phyloP scores from a whole-genome alignment of 2,797 vertebrate species.

The Poecilia wingei region DNA sequence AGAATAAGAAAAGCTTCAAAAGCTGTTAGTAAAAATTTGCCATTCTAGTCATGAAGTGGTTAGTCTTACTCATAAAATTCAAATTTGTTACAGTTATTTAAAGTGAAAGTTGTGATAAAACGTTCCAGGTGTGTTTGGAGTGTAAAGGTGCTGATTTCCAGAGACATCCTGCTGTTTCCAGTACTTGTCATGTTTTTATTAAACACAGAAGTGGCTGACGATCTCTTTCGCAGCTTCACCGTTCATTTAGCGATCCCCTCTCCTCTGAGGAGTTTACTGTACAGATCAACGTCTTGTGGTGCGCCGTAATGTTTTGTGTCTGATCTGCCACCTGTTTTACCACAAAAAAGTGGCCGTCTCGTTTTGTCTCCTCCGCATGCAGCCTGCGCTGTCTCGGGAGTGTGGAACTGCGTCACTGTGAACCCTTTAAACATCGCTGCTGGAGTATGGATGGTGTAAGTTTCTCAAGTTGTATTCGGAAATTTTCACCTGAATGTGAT shows the following conservation, averaged over 20 bases:
- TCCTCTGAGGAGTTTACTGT: background rate
- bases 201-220: background rate
- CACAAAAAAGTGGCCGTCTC: background rate
- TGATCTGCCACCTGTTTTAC: background rate
- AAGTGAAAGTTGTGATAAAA: background rate
- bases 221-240: background rate
- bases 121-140: background rate
- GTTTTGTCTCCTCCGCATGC: constrained; percentile 44
- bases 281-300: background rate
- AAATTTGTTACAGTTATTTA: background rate
- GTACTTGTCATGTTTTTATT: background rate
- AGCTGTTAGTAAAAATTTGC: background rate
- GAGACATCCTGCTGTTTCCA: background rate
- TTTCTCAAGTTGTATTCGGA: constrained; percentile 27
- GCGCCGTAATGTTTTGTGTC: background rate
- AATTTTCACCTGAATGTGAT: background rate
- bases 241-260: background rate
- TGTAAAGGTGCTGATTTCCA: background rate
- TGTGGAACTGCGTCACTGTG: constrained; percentile 96
- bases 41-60: constrained; percentile 2
- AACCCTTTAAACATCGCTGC: constrained; percentile 95
- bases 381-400: constrained; percentile 92
- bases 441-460: constrained; percentile 99
- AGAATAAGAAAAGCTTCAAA: background rate
- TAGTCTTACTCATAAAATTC: constrained; percentile 7